Evolutionary conservation across 2,797 vertebrate genomes (phyloP), one percentile per base, ranked within the genome.

Genomic region (Buceros bicornis): DNA sequence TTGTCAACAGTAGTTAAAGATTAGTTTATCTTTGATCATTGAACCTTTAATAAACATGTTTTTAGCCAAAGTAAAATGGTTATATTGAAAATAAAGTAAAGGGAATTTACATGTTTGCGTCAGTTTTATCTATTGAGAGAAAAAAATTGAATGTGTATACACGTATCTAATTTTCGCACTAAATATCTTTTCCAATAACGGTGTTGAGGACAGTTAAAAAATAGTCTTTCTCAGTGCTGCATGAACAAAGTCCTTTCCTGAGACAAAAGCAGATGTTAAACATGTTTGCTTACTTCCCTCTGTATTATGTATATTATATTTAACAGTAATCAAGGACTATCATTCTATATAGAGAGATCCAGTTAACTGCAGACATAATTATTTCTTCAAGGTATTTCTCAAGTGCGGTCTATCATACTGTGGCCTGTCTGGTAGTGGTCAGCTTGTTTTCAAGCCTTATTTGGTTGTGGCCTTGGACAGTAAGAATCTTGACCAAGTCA

Each of bases 1-100:
- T 96, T 94, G 61, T 97, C 95, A 95, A 56, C 65, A 53, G 82
- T 90, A 95, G 76, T 91, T 94, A 94, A 92, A 89, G 93, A 93
- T 60, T 90, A 66, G 79, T 96, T 97, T 95, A 85, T 95, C 87
- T 94, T 94, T 28, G 14, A 88, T 95, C 91, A 85, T 47, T 93
- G 96, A 92, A 94, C 84, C 87, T 93, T 95, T 95, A 95, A 96
- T 94, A 94, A 95, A 94, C 66, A 56, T 61, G 67, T 5, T 87
- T 88, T 95, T 76, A 94, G 70, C 77, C 57, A 50, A 92, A 93
- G 67, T 88, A 58, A 89, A 96, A 87, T 48, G 22, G 40, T 78
- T 94, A 70, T 87, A 76, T 78, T 95, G 93, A 94, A 94, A 92
- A 89, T 93, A 89, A 90, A 78, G 50, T 93, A 90, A 89, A 72